Conservation (phyloP, 2,888 invertebrate species). For the Hirtodrosophila trivittata region DNA sequence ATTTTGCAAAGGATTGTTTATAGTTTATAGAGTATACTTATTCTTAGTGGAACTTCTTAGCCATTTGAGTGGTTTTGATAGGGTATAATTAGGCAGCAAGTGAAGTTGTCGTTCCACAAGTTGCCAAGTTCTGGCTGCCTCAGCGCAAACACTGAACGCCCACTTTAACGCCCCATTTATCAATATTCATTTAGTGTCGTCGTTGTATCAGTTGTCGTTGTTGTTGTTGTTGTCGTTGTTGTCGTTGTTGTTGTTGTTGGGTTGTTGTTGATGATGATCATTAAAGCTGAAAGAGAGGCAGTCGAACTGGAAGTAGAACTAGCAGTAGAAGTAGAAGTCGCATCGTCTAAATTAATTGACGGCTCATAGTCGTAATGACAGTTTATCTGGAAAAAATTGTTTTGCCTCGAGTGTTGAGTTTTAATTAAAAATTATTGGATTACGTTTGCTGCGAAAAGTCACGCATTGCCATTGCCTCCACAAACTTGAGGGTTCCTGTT, state of each 20-base stretch:
- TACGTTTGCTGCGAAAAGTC: slow-evolving; percentile 67
- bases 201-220: slow-evolving; percentile 57
- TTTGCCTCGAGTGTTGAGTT: slow-evolving; percentile 78
- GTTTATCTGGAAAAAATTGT: slow-evolving; percentile 79
- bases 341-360: slow-evolving; percentile 80
- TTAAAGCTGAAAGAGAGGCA: slow-evolving; percentile 69
- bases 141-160: slow-evolving; percentile 61
- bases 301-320: slow-evolving; percentile 2
- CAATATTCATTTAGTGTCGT: slow-evolving; percentile 83
- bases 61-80: not conserved
- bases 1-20: too few species aligned
- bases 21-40: too few species aligned
- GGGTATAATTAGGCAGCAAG: slow-evolving; percentile 49
- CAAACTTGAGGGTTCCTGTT: not conserved
- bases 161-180: slow-evolving; percentile 81
- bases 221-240: slow-evolving; percentile 26
- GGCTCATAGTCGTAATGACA: slow-evolving; percentile 73
- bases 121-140: slow-evolving; percentile 26
- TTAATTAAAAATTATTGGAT: slow-evolving; percentile 80
- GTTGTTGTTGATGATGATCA: slow-evolving; percentile 68
- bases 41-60: not conserved
- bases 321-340: slow-evolving; percentile 16
- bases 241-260: too few species aligned
- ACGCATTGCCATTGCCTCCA: slow-evolving; percentile 50
- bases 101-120: slow-evolving; percentile 62